Percentiles rank a stretch among this genome's conserved stretches.
Evolutionary conservation across 1,140 invertebrate species (phyloP).

Genomic region (Piezodorus guildinii): DNA sequence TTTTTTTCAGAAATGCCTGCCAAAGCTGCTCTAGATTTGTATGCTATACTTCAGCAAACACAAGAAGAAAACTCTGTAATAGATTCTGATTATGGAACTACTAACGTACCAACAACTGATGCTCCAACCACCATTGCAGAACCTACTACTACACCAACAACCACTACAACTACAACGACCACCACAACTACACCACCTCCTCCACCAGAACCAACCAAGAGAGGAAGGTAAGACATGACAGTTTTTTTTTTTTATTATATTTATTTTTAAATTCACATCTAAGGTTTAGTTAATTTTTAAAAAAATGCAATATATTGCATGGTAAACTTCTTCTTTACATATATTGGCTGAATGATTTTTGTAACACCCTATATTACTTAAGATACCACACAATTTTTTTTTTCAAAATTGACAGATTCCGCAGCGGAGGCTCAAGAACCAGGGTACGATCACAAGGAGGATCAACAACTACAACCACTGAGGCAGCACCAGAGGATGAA

Average conservation of each 20-base stretch:
- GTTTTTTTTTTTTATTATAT: too few relatives aligned
- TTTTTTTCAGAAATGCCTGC: constrained; percentile 43
- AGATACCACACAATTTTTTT: too few relatives aligned
- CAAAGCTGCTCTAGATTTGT: constrained; percentile 66
- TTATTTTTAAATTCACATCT: too few relatives aligned
- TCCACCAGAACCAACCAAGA: constrained; percentile 40
- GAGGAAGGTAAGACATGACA: not conserved
- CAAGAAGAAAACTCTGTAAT: constrained; percentile 59
- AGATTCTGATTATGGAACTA: constrained; percentile 32
- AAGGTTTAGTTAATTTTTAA: too few relatives aligned
- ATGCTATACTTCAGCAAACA: constrained; percentile 57
- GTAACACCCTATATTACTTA: too few relatives aligned
- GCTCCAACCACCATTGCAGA: constrained; percentile 41
- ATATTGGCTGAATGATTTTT: too few relatives aligned
- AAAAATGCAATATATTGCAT: too few relatives aligned
- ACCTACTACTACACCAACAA: constrained; percentile 33
- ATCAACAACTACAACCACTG: constrained; percentile 23
- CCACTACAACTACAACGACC: constrained; percentile 43
- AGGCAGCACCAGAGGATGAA: constrained; percentile 19
- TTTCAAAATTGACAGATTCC: not conserved
- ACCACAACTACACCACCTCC: constrained; percentile 44
- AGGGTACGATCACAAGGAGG: not conserved
- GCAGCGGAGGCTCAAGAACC: constrained; percentile 7
- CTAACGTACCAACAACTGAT: constrained; percentile 33
- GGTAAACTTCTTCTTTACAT: too few relatives aligned